Evolutionary conservation across 2,797 vertebrate genomes (phyloP).

Genomic region (Ctenosaura bakeri): DNA sequence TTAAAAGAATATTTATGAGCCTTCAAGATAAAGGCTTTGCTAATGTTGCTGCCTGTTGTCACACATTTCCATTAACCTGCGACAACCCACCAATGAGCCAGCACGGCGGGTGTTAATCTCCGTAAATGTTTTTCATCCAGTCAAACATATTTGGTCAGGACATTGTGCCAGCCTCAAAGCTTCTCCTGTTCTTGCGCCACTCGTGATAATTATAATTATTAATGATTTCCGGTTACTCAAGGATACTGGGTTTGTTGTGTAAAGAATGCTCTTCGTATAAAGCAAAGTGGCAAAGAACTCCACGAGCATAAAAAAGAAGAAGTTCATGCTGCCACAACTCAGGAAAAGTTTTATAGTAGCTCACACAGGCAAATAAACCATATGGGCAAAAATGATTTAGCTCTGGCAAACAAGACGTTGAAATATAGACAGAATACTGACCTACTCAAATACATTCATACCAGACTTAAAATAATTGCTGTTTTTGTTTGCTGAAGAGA

Average conservation of each 20-base stretch:
- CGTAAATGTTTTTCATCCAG: constrained; percentile 54
- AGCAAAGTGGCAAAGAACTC: constrained; percentile 42
- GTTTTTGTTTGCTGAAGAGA: not conserved
- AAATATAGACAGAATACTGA: not conserved
- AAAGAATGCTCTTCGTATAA: constrained; percentile 49
- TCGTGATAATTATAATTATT: constrained; percentile 50
- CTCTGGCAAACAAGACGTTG: constrained; percentile 6
- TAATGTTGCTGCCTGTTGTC: constrained; percentile 60
- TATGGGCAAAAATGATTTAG: not conserved
- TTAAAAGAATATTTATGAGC: constrained; percentile 64
- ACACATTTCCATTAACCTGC: constrained; percentile 69
- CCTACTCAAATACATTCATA: not conserved
- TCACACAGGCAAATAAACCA: not conserved
- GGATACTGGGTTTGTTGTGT: constrained; percentile 29
- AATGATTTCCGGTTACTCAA: constrained; percentile 55
- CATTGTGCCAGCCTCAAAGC: constrained; percentile 47
- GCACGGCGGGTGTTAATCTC: constrained; percentile 59
- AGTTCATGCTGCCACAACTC: not conserved
- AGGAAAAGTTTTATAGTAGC: not conserved
- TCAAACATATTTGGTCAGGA: constrained; percentile 46
- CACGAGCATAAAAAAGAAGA: not conserved
- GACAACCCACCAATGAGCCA: constrained; percentile 48
- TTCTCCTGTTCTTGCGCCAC: constrained; percentile 26
- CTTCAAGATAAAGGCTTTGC: constrained; percentile 59
- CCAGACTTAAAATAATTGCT: not conserved